Evolutionary conservation across 2,113 vertebrate genomes (phyloP).

Genomic region (Apteryx owenii): DNA sequence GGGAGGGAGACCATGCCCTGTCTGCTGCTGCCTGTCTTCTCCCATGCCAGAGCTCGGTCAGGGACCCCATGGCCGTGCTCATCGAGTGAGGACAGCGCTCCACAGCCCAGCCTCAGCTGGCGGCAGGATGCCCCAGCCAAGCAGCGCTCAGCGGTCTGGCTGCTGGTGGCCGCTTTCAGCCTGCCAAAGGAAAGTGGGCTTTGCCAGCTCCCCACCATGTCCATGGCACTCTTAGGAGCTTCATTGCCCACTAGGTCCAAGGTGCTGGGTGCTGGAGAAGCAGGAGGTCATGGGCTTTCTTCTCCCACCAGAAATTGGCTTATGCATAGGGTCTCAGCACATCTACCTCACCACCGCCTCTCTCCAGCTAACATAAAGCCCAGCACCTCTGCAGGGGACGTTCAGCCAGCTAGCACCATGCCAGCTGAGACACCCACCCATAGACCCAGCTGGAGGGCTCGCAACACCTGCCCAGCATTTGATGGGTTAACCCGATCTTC

Average conservation of each 20-base stretch:
- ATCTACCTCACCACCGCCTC: not conserved
- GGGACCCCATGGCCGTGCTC: not conserved
- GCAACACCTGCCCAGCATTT: conserved; percentile 16
- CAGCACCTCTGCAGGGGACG: not conserved
- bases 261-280: not conserved
- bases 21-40: not conserved
- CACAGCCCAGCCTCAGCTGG: too few relatives aligned
- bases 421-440: not conserved
- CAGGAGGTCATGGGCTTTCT: not conserved
- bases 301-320: not conserved
- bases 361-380: not conserved
- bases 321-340: fast-evolving
- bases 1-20: fast-evolving
- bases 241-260: not conserved
- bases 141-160: not conserved
- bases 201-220: not conserved
- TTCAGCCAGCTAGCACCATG: not conserved
- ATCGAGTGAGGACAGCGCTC: too few relatives aligned
- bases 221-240: not conserved
- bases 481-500: conserved; percentile 62
- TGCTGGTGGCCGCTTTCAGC: not conserved
- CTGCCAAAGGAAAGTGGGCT: not conserved
- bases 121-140: not conserved
- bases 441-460: not conserved
- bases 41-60: not conserved